Base-by-base conservation (phyloP, 2,888 invertebrate species). In the Chymomyza fuscimana region DNA sequence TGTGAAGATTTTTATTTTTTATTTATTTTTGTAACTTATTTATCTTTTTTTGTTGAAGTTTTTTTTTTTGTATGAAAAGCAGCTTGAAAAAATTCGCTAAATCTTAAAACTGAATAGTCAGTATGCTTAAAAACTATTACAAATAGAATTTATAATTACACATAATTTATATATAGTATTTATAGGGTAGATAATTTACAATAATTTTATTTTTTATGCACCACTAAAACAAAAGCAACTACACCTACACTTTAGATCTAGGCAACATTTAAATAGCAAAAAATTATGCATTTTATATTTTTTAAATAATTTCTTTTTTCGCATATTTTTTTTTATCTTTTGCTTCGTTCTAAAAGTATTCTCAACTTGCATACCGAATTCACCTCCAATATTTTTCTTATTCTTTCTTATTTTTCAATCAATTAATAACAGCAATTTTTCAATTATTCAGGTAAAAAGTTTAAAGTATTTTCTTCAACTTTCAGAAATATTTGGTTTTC, bases 401-500 rank as follows among this genome's bases (percentile, higher is more conserved):
- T 32, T 32, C 32, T 9, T 69, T 64, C 15, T 64, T 16, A 65
- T 51, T 52, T 50, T 54, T 54, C 66, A 64, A 63, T 73, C 65
- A 63, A n/a, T 78, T 80, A 62, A 51, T 74, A 86, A 88, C 88
- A 86, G 85, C 87, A 86, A 86, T 78, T 87, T 87, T 84, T 87
- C 78, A 83, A 81, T 86, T 88, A 86, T 87, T 46, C 87, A 87
- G 87, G 87, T 87, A 87, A 79, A 86, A 87, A 86, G 89, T 88
- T 87, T 75, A 79, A 75, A 80, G 83, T 78, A 72, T 73, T 81
- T 78, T 87, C 84, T 74, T 84, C 87, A 82, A 84, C 87, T 88
- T 86, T 88, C 74, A 86, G 77, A 88, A 82, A 81, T 88, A 83
- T 87, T 87, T 87, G 84, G 81, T 88, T 88, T 87, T 86, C 87